These are phyloP conservation scores for Oxyura jamaicensis DNA, from an alignment of 2,113 vertebrate genomes.

Conservation along the genomic window DNA sequence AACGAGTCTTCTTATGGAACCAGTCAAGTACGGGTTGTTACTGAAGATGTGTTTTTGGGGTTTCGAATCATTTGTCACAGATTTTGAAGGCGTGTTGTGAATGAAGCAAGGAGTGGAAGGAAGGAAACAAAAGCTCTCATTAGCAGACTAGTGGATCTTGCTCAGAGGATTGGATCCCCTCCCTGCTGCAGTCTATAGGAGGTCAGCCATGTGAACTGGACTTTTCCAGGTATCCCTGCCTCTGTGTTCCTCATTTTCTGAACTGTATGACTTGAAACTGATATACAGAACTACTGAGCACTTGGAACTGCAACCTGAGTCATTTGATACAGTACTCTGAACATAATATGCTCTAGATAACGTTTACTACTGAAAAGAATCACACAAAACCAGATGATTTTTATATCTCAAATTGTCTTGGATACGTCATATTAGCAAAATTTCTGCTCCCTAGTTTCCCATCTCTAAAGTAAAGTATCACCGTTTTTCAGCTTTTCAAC, in stretches of 20 bases:
- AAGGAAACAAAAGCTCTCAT: neutral
- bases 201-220: neutral
- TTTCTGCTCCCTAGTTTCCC: neutral
- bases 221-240: neutral
- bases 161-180: neutral
- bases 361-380: neutral
- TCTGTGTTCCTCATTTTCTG: neutral
- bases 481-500: neutral
- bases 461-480: neutral
- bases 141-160: neutral
- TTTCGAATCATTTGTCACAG: neutral
- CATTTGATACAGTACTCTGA: neutral
- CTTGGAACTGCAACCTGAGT: neutral
- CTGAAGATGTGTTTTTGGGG: neutral
- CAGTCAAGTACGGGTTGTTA: neutral
- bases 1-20: neutral
- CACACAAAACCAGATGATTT: neutral
- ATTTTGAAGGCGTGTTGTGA: neutral
- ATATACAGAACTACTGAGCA: neutral
- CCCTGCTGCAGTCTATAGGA: neutral
- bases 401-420: neutral
- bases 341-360: neutral
- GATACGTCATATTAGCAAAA: neutral
- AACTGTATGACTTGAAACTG: neutral
- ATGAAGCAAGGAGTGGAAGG: accelerated